Conservation (phyloP, 2,888 invertebrate genomes). For the Agriopis aurantiaria region DNA sequence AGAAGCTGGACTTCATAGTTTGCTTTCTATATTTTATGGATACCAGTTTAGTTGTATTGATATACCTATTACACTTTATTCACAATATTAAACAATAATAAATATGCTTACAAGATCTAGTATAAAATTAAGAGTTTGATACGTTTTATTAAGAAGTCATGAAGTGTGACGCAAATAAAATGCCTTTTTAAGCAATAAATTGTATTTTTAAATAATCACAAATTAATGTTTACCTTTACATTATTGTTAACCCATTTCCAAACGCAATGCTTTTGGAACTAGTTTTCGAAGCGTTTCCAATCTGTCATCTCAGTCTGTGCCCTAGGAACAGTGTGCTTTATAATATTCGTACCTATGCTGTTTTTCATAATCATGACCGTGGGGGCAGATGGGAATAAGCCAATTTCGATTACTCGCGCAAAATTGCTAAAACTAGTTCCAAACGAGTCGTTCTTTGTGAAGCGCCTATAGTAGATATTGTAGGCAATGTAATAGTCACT, state of each 20-base stretch:
- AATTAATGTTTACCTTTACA: not conserved
- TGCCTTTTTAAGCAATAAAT: not conserved
- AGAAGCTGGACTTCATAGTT: slow-evolving; percentile 47
- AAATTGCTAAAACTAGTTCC: too few relatives aligned
- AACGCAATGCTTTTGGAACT: too few relatives aligned
- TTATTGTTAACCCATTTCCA: not conserved
- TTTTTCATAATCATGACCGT: too few relatives aligned
- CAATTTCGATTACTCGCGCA: too few relatives aligned
- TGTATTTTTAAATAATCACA: not conserved
- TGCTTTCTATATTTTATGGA: slow-evolving; percentile 19
- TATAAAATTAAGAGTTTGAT: not conserved
- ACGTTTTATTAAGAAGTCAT: not conserved
- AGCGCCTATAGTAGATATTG: not conserved
- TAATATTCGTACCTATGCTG: too few relatives aligned
- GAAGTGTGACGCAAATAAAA: not conserved
- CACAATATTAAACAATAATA: slow-evolving; percentile 8
- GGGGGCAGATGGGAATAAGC: too few relatives aligned
- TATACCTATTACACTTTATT: slow-evolving; percentile 29
- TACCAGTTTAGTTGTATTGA: slow-evolving; percentile 31
- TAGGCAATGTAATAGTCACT: slow-evolving; percentile 10
- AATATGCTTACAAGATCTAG: not conserved
- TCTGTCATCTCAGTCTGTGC: too few relatives aligned
- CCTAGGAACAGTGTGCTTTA: too few relatives aligned
- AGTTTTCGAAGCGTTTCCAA: too few relatives aligned
- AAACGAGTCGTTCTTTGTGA: not conserved